phyloP scores from a whole-genome alignment of 2,888 invertebrate species.

The Lottia scabra region DNA sequence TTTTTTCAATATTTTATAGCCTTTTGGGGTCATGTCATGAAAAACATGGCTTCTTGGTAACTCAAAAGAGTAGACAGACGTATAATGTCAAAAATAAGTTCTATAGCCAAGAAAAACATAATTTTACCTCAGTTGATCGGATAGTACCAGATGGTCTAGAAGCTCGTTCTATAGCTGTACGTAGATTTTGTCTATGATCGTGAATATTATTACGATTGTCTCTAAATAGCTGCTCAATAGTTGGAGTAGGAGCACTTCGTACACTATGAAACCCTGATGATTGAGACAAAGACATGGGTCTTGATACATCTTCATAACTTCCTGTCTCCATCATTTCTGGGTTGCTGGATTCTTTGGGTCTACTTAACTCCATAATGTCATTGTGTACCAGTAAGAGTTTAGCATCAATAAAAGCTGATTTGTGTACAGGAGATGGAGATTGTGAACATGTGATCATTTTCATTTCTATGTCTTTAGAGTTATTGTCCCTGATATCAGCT shows the following conservation, averaged over 20 bases:
- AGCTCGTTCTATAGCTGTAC: neutral
- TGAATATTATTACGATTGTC: neutral
- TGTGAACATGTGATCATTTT: neutral
- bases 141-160: neutral
- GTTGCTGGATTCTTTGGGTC: neutral
- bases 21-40: too few species aligned
- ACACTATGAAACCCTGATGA: constrained; percentile 19
- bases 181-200: constrained; percentile 1
- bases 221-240: neutral
- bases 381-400: neutral
- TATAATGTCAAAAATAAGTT: too few species aligned
- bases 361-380: neutral
- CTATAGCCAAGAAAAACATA: too few species aligned
- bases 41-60: too few species aligned
- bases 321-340: neutral
- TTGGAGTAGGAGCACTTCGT: neutral
- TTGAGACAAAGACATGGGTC: constrained; percentile 5
- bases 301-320: neutral
- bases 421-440: neutral
- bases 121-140: neutral
- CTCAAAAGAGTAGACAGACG: too few species aligned
- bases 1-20: too few species aligned
- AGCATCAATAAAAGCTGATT: neutral
- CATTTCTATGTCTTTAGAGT: too few species aligned
- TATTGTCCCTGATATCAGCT: too few species aligned